Evolutionary conservation across 2,113 vertebrate genomes (phyloP), one percentile per base, ranked within the genome.

Genomic region (Zonotrichia leucophrys): DNA sequence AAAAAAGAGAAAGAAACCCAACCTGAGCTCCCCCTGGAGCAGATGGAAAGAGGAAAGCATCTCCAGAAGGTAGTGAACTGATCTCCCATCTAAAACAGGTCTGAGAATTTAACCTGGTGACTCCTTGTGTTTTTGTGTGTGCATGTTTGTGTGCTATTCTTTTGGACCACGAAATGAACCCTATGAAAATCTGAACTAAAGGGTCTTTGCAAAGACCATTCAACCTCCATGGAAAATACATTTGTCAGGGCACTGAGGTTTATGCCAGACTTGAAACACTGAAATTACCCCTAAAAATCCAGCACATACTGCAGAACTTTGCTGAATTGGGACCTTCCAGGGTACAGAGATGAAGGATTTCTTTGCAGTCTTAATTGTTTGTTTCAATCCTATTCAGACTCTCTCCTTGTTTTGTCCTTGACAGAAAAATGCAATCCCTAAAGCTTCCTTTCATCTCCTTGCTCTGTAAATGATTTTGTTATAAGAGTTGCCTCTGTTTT

Each of bases 321-420:
- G 39, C 46, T 82, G 52, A 92, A 41, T 0, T 73, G 50, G 20
- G 46, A 64, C n/a, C 35, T 78, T 80, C 47, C 50, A 67, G 42
- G 46, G 35, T 10, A 39, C n/a, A 42, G 37, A 90, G 28, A 21
- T 1, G 7, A 42, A 44, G 20, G 11, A 31, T 52, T 91, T 60
- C 27, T 90, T 72, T 69, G 7, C 37, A 76, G 19, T 18, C 14
- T 70, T 72, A 72, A 80, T 62, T 83, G 15, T 56, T 87, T 92
- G 12, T 46, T 52, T 91, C 9, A 4, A 5, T 47, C 24, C 8
- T 76, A 23, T 90, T 88, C 95, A 53, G 24, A 37, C 16, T 82
- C 12, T 89, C 33, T 67, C 81, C 47, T 75, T 91, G 66, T 79
- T 87, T 91, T 80, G 70, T 87, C 78, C 84, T 94, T 87, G 41